Conservation (phyloP, 1,140 invertebrate genomes). For the Drosophila rufa region DNA sequence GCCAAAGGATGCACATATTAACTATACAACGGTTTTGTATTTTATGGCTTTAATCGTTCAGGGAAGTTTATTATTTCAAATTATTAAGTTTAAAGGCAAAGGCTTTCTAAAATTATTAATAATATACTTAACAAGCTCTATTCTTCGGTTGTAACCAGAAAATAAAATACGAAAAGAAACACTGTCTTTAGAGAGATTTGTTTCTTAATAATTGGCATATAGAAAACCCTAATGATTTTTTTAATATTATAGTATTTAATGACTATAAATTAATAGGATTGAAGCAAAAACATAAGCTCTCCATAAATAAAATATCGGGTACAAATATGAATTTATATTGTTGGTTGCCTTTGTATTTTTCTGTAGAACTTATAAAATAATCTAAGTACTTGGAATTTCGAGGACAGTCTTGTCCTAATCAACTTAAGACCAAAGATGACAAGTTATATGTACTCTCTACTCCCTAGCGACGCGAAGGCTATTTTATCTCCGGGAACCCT, state of each 20-base stretch:
- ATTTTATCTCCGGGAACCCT: constrained; percentile 26
- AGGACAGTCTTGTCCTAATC: neutral
- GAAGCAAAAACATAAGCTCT: too few species aligned
- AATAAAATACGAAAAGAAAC: neutral
- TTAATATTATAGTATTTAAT: too few species aligned
- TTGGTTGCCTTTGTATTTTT: neutral
- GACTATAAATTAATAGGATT: too few species aligned
- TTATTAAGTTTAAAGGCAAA: neutral
- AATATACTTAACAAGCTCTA: neutral
- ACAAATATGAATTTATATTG: too few species aligned
- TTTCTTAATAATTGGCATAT: too few species aligned
- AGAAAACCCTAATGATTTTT: too few species aligned
- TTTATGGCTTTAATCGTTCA: neutral
- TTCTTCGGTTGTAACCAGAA: too few species aligned
- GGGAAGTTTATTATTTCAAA: neutral
- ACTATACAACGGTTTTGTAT: neutral
- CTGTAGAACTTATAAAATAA: neutral
- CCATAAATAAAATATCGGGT: too few species aligned
- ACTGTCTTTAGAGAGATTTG: too few species aligned
- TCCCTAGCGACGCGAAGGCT: neutral
- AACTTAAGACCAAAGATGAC: neutral
- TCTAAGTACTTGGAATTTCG: neutral
- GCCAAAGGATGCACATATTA: neutral
- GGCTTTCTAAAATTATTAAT: neutral
- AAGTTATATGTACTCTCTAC: too few species aligned